phyloP scores from a whole-genome alignment of 2,888 invertebrate genomes.

The Dryocosmus kuriphilus region DNA sequence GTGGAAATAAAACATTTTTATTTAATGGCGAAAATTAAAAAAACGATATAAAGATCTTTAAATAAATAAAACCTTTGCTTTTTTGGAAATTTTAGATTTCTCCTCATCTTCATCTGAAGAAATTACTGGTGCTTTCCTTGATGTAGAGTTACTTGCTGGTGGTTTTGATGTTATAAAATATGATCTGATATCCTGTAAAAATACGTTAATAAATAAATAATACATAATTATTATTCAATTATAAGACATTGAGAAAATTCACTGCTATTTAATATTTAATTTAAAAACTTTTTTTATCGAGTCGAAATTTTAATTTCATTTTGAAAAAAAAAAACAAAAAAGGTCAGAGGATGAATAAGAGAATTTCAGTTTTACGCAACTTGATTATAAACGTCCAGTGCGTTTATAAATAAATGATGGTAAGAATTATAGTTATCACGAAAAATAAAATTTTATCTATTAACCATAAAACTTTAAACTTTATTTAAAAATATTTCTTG shows the following conservation, averaged over 20 bases:
- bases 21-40: conserved; percentile 40
- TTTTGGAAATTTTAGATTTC: conserved; percentile 66
- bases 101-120: conserved; percentile 79
- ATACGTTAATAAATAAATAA: conserved; percentile 6
- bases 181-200: conserved; percentile 83
- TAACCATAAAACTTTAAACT: not conserved
- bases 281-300: no score
- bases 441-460: not conserved
- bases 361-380: no score
- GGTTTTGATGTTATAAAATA: conserved; percentile 78
- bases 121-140: conserved; percentile 70
- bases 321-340: no score
- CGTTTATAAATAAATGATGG: no score
- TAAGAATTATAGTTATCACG: not conserved
- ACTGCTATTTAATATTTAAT: no score
- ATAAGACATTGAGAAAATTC: no score
- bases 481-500: not conserved
- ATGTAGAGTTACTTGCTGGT: conserved; percentile 53
- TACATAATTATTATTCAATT: not conserved
- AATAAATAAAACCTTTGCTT: conserved; percentile 61
- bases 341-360: no score
- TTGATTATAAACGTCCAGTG: no score
- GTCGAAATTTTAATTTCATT: no score
- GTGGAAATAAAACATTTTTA: conserved; percentile 24
- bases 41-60: conserved; percentile 10